Conservation (phyloP, 2,888 invertebrate genomes). For the Nymphalis urticae region DNA sequence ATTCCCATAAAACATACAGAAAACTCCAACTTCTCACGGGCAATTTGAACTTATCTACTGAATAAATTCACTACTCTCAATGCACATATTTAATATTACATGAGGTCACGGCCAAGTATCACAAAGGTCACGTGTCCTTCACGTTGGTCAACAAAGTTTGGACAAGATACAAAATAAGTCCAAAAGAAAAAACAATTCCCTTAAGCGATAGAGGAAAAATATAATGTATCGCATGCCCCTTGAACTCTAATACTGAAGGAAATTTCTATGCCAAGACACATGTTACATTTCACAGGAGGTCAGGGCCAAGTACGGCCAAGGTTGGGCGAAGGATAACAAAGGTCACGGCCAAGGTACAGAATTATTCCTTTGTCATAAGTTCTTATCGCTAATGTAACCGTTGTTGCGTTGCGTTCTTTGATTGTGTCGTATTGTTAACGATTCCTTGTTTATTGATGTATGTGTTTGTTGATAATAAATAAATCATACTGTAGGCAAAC, state of each 20-base stretch:
- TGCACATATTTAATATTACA: slow-evolving; percentile 17
- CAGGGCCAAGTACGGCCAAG: slow-evolving; percentile 22
- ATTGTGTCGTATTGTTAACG: slow-evolving; percentile 3
- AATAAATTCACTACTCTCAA: not conserved
- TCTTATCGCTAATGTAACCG: slow-evolving; percentile 9
- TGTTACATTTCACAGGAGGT: slow-evolving; percentile 25
- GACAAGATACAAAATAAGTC: slow-evolving; percentile 13
- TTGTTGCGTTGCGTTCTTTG: slow-evolving; percentile 7
- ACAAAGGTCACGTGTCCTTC: slow-evolving; percentile 11
- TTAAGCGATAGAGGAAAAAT: not conserved
- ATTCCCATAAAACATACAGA: too few species aligned
- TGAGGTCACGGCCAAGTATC: slow-evolving; percentile 25
- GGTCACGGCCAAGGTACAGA: slow-evolving; percentile 34
- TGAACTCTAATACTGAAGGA: slow-evolving; percentile 7
- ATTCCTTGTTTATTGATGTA: too few species aligned
- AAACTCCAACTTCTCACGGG: too few species aligned
- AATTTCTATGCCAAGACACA: slow-evolving; percentile 7
- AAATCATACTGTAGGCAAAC: too few species aligned
- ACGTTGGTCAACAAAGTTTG: not conserved
- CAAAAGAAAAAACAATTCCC: not conserved
- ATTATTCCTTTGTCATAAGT: slow-evolving; percentile 20
- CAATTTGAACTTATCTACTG: not conserved
- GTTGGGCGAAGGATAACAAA: slow-evolving; percentile 29
- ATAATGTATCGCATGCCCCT: slow-evolving; percentile 15
- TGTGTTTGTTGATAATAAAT: too few species aligned